Evolutionary conservation across 2,888 invertebrate species (phyloP).

Genomic region (Carpatolechia fugitivella): DNA sequence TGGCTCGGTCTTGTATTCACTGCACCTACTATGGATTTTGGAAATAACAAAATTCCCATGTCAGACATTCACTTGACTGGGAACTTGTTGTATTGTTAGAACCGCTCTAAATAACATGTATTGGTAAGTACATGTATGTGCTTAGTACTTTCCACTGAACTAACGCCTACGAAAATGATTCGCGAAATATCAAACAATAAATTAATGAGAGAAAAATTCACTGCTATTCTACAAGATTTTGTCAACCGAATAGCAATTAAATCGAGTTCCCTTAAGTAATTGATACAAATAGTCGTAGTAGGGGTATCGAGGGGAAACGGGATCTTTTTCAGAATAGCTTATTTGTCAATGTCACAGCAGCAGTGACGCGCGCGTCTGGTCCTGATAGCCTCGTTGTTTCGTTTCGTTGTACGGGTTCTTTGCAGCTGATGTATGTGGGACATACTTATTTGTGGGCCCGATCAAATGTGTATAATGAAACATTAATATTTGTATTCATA

Average conservation of each 20-base stretch:
- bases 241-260: not conserved
- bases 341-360: conserved; percentile 67
- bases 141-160: too few relatives aligned
- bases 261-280: conserved; percentile 32
- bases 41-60: not conserved
- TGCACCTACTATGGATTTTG: conserved; percentile 50
- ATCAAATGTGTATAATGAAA: conserved; percentile 19
- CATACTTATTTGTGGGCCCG: conserved; percentile 25
- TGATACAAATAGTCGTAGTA: conserved; percentile 49
- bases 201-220: too few relatives aligned
- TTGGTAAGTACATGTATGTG: too few relatives aligned
- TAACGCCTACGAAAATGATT: too few relatives aligned
- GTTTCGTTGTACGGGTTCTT: conserved; percentile 58
- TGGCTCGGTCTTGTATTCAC: conserved; percentile 58
- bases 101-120: too few relatives aligned
- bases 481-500: too few relatives aligned
- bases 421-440: conserved; percentile 29
- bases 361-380: conserved; percentile 64
- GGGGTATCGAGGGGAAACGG: conserved; percentile 46
- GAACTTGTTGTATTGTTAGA: too few relatives aligned
- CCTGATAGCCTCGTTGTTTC: conserved; percentile 64
- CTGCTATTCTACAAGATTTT: too few relatives aligned
- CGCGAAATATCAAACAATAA: too few relatives aligned
- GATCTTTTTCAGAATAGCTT: conserved; percentile 67
- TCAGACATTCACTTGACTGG: too few relatives aligned